Conservation (phyloP, 2,888 invertebrate species). For the Tachina fera region DNA sequence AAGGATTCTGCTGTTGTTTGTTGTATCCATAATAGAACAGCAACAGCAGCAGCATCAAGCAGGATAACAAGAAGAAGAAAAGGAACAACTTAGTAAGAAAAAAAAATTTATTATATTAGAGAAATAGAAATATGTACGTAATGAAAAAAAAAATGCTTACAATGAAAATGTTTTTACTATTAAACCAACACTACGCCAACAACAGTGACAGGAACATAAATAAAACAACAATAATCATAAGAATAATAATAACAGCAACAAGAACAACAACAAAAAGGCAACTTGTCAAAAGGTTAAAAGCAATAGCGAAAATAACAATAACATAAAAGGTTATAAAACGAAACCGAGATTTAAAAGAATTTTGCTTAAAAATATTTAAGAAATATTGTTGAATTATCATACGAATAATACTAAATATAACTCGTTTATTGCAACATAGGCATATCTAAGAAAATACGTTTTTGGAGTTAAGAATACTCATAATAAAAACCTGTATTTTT, state of each 20-base stretch:
- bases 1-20: slow-evolving; percentile 51
- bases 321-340: slow-evolving; percentile 25
- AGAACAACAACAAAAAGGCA: slow-evolving; percentile 48
- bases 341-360: slow-evolving; percentile 21
- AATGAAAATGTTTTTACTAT: slow-evolving; percentile 56
- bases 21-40: slow-evolving; percentile 7
- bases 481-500: no score
- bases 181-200: slow-evolving; percentile 49
- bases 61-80: slow-evolving; percentile 21
- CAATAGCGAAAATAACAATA: slow-evolving; percentile 54
- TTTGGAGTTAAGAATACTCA: no score
- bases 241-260: slow-evolving; percentile 27
- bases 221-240: slow-evolving; percentile 38
- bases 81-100: slow-evolving; percentile 39
- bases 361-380: background rate
- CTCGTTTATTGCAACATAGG: no score
- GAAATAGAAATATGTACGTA: slow-evolving; percentile 36
- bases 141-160: slow-evolving; percentile 61
- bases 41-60: no score
- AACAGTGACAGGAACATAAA: slow-evolving; percentile 20
- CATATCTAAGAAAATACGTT: no score
- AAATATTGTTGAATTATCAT: background rate
- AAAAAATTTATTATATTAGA: slow-evolving; percentile 35
- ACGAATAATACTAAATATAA: no score
- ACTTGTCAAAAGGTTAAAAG: slow-evolving; percentile 68